Evolutionary conservation across 2,797 vertebrate genomes (phyloP), one percentile per base, ranked within the genome.

Genomic region (Selene dorsalis): DNA sequence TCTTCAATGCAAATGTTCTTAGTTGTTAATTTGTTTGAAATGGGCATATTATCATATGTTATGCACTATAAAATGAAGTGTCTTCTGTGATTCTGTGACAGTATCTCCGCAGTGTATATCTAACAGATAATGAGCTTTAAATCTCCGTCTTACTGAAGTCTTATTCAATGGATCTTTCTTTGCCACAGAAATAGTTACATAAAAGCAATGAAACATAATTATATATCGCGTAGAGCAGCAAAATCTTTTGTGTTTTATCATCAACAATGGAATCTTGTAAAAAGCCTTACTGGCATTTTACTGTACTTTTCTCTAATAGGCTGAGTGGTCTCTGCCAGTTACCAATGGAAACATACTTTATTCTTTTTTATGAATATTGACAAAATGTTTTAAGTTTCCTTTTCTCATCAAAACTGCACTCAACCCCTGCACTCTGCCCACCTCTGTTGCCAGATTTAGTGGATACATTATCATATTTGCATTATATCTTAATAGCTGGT

Each of bases 271-370:
- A 43, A 57, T 57, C 58, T 67, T 56, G 8, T 57, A 41, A 43
- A 76, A 60, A 65, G 20, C 61, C 62, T 30, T 60, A 20, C 12
- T 71, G 71, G 24, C 38, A 64, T 67, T 79, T 79, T 30, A n/a
- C 26, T 35, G 4, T 32, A 53, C 50, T 52, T 22, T 35, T 69
- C 45, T 65, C 68, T 69, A 60, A 82, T 56, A 60, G 28, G 38
- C 66, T 70, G 74, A 75, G 55, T 47, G 60, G 45, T 78, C n/a
- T 80, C 53, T 73, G 71, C 70, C 64, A 59, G 85, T 90, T 73
- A 89, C 76, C 62, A 78, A 45, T 77, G 50, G 80, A 80, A 80
- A 69, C 79, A 73, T 28, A 75, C 70, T 57, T 50, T 73, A 67
- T 75, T 74, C 20, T 6, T 35, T 77, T 78, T 78, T 22, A 45